Evolutionary conservation across 1,140 invertebrate genomes (phyloP).

Genomic region (Cydia splendana): DNA sequence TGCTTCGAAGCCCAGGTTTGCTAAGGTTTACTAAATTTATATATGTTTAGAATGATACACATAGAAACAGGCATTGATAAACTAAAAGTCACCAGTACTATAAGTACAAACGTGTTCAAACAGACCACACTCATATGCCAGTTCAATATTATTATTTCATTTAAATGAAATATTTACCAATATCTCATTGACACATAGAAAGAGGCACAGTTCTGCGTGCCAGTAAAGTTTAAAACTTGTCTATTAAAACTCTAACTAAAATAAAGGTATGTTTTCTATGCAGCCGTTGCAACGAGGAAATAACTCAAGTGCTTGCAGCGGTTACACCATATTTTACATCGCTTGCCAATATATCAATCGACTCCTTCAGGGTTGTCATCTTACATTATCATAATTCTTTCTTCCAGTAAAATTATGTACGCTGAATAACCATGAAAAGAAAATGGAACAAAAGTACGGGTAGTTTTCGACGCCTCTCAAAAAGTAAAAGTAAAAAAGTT

Average conservation of each 20-base stretch:
- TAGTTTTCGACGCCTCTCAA: not conserved
- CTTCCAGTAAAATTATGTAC: not conserved
- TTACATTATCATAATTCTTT: not conserved
- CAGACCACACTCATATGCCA: too few species aligned
- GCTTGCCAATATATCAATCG: slow-evolving; percentile 14
- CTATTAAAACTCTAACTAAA: not conserved
- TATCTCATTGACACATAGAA: too few species aligned
- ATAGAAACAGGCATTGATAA: too few species aligned
- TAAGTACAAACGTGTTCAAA: too few species aligned
- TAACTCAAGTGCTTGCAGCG: slow-evolving; percentile 4
- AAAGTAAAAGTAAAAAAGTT: not conserved
- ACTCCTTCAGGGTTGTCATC: not conserved
- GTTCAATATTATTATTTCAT: too few species aligned
- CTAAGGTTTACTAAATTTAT: too few species aligned
- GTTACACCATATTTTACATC: slow-evolving; percentile 17
- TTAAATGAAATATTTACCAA: too few species aligned
- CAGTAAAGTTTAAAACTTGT: not conserved
- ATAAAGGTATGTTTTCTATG: not conserved
- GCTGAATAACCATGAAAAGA: not conserved
- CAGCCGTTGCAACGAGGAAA: not conserved
- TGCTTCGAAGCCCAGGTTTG: too few species aligned
- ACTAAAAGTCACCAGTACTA: too few species aligned
- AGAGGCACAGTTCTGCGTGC: too few species aligned
- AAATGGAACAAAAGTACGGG: not conserved
- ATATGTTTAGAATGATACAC: too few species aligned